Evolutionary conservation across 2,797 vertebrate species (phyloP).

Genomic region (Gambelia wislizenii): DNA sequence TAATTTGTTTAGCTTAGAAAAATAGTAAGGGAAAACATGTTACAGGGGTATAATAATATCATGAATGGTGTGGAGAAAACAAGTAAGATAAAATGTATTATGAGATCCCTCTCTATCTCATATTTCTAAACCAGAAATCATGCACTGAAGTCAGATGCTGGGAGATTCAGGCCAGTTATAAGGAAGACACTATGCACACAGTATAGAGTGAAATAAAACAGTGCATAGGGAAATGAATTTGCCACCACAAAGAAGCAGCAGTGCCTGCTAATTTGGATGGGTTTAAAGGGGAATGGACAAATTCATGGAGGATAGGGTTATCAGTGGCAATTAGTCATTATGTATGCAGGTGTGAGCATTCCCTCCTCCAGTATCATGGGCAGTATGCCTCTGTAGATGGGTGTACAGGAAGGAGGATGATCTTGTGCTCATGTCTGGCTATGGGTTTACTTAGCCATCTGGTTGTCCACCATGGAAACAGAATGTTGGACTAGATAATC

Average conservation of each 20-base stretch:
- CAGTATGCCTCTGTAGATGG: not conserved
- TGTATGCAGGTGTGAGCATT: too few relatives aligned
- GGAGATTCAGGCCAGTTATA: too few relatives aligned
- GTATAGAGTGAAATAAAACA: too few relatives aligned
- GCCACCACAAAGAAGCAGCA: not conserved
- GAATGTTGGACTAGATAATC: not conserved
- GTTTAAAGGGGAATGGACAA: not conserved
- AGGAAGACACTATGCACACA: too few relatives aligned
- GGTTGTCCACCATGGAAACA: not conserved
- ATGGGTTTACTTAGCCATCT: not conserved
- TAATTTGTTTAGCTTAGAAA: not conserved
- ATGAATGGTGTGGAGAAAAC: not conserved
- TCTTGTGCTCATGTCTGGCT: not conserved
- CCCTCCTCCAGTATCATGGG: not conserved
- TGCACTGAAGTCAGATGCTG: too few relatives aligned
- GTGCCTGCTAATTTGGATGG: not conserved
- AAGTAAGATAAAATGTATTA: not conserved
- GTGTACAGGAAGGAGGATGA: not conserved
- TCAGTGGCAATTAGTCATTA: not conserved
- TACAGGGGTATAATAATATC: not conserved
- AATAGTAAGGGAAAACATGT: not conserved
- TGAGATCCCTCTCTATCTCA: not conserved
- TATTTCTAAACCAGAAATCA: too few relatives aligned
- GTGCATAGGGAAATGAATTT: too few relatives aligned
- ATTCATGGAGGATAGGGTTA: not conserved